A percentile compares a stretch with the other conserved stretches of the same genome.
Conservation (phyloP, 2,888 invertebrate genomes). For the Dromius quadrimaculatus region DNA sequence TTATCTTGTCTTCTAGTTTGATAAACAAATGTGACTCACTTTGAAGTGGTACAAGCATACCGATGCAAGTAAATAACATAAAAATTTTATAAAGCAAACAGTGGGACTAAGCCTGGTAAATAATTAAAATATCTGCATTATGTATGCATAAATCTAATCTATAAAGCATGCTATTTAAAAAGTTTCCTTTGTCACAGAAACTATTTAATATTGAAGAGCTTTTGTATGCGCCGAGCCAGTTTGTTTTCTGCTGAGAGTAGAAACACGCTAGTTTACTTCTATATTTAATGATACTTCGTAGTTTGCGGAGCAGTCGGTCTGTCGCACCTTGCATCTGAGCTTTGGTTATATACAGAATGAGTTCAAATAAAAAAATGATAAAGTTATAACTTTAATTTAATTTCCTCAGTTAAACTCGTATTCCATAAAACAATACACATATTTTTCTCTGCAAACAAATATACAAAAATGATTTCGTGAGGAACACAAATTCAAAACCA, state of each 20-base stretch:
- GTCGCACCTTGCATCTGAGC: neutral
- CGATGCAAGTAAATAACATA: constrained; percentile 3
- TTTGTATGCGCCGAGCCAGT: constrained; percentile 44
- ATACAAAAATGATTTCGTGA: too few species aligned
- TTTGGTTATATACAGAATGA: too few species aligned
- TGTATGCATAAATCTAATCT: constrained; percentile 45
- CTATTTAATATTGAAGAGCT: constrained; percentile 61
- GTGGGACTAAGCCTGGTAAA: constrained; percentile 10
- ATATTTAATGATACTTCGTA: constrained; percentile 49
- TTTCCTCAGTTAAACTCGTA: too few species aligned
- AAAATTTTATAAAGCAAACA: neutral
- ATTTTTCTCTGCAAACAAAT: too few species aligned
- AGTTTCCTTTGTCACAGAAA: constrained; percentile 60
- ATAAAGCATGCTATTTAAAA: constrained; percentile 56
- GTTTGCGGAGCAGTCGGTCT: constrained; percentile 17
- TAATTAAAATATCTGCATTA: constrained; percentile 45
- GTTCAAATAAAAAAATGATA: too few species aligned
- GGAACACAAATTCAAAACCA: constrained; percentile 7
- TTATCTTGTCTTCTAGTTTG: neutral
- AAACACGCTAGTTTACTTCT: constrained; percentile 48
- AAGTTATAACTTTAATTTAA: too few species aligned
- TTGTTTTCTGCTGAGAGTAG: constrained; percentile 48
- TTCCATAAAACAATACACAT: too few species aligned
- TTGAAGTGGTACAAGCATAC: neutral
- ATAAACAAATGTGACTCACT: neutral